Conservation (phyloP, 2,888 invertebrate species). For the Epirrhoe tristata region DNA sequence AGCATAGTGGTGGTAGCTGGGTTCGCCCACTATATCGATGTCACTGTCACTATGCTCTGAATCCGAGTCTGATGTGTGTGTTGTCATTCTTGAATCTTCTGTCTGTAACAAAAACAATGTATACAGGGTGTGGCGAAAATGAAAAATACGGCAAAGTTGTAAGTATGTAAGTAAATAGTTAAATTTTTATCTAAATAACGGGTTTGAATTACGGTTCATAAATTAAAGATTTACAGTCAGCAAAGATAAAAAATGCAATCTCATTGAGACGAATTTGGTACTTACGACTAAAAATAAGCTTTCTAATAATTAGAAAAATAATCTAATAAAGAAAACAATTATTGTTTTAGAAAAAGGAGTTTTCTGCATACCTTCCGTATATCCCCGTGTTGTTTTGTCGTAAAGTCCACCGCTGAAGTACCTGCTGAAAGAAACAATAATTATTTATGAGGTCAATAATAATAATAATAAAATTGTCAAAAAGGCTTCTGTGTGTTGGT, state of each 20-base stretch:
- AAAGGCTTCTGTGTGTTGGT: too few relatives aligned
- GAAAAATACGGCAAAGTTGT: too few relatives aligned
- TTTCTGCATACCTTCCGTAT: conserved; percentile 44
- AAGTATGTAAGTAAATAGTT: too few relatives aligned
- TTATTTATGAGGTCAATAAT: background rate
- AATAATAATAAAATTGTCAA: too few relatives aligned
- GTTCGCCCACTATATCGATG: conserved; percentile 86
- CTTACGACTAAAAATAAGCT: too few relatives aligned
- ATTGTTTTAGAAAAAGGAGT: background rate
- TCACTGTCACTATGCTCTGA: conserved; percentile 87
- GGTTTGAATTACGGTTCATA: too few relatives aligned
- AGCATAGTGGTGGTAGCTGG: conserved; percentile 69
- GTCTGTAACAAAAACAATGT: conserved; percentile 22
- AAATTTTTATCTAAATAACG: too few relatives aligned
- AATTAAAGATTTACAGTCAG: too few relatives aligned
- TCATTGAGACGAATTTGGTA: too few relatives aligned
- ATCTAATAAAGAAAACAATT: too few relatives aligned
- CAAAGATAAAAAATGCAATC: too few relatives aligned
- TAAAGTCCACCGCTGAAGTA: conserved; percentile 53
- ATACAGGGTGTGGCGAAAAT: background rate
- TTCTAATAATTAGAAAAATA: too few relatives aligned
- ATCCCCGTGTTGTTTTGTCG: conserved; percentile 47
- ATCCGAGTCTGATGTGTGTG: conserved; percentile 80
- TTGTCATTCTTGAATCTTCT: conserved; percentile 68
- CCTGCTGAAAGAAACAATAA: conserved; percentile 44